These are phyloP conservation scores for Synergus umbraculus DNA, from an alignment of 2,888 invertebrate species.

Conservation along the genomic window DNA sequence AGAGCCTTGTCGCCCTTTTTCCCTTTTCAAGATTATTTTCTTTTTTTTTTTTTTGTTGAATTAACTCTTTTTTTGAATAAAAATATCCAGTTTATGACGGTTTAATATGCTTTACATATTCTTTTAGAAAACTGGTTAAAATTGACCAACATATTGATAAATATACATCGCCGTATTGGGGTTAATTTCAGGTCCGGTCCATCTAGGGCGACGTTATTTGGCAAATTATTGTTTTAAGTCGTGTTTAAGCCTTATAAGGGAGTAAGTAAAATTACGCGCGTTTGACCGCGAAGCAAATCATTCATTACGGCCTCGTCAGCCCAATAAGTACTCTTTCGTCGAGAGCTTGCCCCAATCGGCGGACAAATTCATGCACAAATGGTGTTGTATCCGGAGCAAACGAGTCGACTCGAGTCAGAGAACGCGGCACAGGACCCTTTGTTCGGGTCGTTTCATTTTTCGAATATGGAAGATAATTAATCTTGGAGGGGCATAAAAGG, in stretches of 20 bases:
- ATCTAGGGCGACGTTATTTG: constrained; percentile 13
- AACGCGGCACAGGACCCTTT: constrained; percentile 55
- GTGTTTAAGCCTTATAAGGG: constrained; percentile 16
- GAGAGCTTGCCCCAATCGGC: constrained; percentile 49
- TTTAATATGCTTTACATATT: neutral
- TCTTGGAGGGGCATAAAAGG: constrained; percentile 73
- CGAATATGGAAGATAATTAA: constrained; percentile 76
- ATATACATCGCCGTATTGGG: neutral
- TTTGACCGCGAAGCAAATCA: constrained; percentile 24
- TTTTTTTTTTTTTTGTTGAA: neutral
- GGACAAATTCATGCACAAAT: constrained; percentile 57
- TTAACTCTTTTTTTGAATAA: neutral
- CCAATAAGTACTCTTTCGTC: constrained; percentile 39
- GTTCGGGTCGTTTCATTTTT: constrained; percentile 73
- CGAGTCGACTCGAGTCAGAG: constrained; percentile 37
- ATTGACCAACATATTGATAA: neutral
- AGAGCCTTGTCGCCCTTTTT: constrained; percentile 56
- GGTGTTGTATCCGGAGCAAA: constrained; percentile 45
- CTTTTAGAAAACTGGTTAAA: neutral
- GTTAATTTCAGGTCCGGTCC: constrained; percentile 18
- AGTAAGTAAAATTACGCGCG: constrained; percentile 22
- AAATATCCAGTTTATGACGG: neutral
- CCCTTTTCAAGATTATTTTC: constrained; percentile 47
- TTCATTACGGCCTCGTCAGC: constrained; percentile 34
- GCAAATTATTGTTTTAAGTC: constrained; percentile 18